Evolutionary conservation across 2,113 vertebrate species (phyloP).

Genomic region (Ammospiza nelsoni): DNA sequence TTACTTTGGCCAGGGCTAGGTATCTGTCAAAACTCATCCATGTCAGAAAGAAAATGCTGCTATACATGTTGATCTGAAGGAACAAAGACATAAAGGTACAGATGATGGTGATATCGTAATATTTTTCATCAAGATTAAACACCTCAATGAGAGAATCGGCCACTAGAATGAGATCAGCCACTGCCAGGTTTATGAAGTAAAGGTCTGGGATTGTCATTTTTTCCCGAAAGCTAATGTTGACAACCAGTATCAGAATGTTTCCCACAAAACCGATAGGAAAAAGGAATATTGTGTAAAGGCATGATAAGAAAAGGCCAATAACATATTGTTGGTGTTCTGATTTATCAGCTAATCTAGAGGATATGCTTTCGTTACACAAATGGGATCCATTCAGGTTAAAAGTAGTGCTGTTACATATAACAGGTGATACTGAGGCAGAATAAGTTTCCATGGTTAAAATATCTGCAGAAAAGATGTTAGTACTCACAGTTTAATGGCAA

Average conservation of each 20-base stretch:
- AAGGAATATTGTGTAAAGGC: constrained; percentile 93
- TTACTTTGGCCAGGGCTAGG: constrained; percentile 88
- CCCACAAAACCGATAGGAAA: constrained; percentile 97
- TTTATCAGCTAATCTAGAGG: constrained; percentile 62
- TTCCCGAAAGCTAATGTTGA: constrained; percentile 93
- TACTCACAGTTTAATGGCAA: not conserved
- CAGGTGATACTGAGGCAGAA: constrained; percentile 63
- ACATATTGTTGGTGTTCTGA: constrained; percentile 84
- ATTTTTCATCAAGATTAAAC: constrained; percentile 95
- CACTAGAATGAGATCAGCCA: constrained; percentile 93
- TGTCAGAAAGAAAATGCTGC: constrained; percentile 98
- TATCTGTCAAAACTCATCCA: constrained; percentile 99
- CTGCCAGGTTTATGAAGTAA: constrained; percentile 94
- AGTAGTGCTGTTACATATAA: constrained; percentile 77
- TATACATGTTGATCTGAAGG: constrained; percentile 99
- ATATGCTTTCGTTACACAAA: constrained; percentile 69
- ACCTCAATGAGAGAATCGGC: constrained; percentile 97
- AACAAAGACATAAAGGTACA: constrained; percentile 98
- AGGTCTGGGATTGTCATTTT: constrained; percentile 98
- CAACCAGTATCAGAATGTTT: constrained; percentile 94
- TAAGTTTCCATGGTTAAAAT: constrained; percentile 79
- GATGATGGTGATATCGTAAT: constrained; percentile 92
- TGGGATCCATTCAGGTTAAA: constrained; percentile 73
- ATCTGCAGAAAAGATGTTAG: not conserved
- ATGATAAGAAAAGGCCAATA: constrained; percentile 91